Conservation (phyloP, 2,888 invertebrate genomes). For the Drosophila seclusa region DNA sequence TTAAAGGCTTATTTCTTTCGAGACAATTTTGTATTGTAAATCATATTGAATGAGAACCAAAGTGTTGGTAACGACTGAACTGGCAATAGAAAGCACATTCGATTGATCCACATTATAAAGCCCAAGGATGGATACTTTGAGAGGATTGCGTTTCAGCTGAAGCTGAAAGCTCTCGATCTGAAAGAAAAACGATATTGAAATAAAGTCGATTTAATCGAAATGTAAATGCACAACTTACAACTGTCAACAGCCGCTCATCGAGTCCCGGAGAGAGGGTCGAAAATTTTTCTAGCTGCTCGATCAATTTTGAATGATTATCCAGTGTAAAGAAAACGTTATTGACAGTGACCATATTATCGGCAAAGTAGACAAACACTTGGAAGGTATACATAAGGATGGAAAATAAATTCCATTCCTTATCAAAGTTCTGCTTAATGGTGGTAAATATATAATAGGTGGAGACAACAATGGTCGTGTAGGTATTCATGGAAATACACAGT, state of each 20-base stretch:
- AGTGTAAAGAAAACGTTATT: not conserved
- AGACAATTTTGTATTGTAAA: slow-evolving; percentile 8
- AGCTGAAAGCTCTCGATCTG: slow-evolving; percentile 58
- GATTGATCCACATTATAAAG: slow-evolving; percentile 42
- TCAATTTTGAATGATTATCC: not conserved
- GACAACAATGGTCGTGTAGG: slow-evolving; percentile 36
- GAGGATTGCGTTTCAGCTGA: slow-evolving; percentile 38
- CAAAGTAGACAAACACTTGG: not conserved
- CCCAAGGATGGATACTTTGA: slow-evolving; percentile 20
- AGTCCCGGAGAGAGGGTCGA: slow-evolving; percentile 1
- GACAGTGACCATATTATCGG: not conserved
- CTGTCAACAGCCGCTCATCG: slow-evolving; percentile 7
- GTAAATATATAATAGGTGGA: slow-evolving; percentile 37
- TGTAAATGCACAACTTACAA: slow-evolving; percentile 5
- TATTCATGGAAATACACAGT: slow-evolving; percentile 21
- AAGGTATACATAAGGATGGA: not conserved
- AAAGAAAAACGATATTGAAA: not conserved
- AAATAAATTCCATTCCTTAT: not conserved
- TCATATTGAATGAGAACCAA: slow-evolving; percentile 56
- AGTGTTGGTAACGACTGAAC: slow-evolving; percentile 49
- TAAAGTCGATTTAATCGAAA: not conserved
- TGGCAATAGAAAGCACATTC: slow-evolving; percentile 24
- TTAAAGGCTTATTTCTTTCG: not conserved
- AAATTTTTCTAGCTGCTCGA: not conserved
- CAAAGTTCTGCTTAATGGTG: not conserved